Evolutionary conservation across 2,888 invertebrate species (phyloP), one percentile per base, ranked within the genome.

Genomic region (Spicauda simplicius): DNA sequence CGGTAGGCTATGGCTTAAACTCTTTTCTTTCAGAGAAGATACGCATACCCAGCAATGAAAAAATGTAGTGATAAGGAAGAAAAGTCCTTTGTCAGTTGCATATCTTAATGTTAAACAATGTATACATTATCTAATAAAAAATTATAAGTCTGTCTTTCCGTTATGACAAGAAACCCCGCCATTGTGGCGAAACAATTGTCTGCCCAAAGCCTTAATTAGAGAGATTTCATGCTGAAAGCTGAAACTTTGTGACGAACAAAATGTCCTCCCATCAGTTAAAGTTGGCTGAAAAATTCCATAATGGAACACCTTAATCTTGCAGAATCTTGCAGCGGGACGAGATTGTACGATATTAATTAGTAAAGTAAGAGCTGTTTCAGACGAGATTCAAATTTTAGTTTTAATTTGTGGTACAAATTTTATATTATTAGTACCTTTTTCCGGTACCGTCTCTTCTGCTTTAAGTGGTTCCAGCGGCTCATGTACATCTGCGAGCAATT

Each of bases 341-440:
- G 88, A 88, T 87, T 84, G 87, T 85, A 82, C 83, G 84, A 84
- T 87, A 89, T 90, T 89, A 88, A 90, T 90, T 89, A 87, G 82
- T 79, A 69, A 84, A 72, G 16, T 48, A 48, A 48, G 48, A 77
- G 74, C 20, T 64, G 48, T 53, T 71, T 66, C 73, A 83, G 72
- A 84, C 77, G 54, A 16, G 20, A 14, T 33, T 33, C 16, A 18
- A 5, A 61, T 37, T 61, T n/a, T 33, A 53, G 8, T 33, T 33
- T 33, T 33, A 33, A 33, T 33, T 33, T 33, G 1, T 4, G 10
- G 10, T 3, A 33, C 8, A 6, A 33, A 33, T 10, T 6, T 6
- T 8, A 33, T 25, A 4, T 25, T 25, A 5, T 25, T 2, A 4
- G 2, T 25, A 25, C 5, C n/a, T n/a, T n/a, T n/a, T n/a, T n/a